Conservation (phyloP, 2,888 invertebrate genomes). For the Junonia oenone region DNA sequence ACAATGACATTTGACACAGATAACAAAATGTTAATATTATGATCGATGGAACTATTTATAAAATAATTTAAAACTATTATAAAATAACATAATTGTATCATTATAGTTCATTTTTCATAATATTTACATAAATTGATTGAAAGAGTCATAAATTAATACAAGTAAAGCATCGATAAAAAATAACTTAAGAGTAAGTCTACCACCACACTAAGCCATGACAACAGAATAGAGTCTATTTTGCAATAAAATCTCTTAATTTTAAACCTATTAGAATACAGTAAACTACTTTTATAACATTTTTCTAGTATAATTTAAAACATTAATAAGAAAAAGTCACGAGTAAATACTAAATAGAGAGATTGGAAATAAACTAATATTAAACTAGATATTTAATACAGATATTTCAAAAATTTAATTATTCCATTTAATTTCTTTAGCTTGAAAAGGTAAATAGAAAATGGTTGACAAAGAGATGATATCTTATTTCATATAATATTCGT, state of each 20-base stretch:
- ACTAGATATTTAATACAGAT: neutral
- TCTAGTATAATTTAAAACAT: neutral
- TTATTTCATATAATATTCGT: neutral
- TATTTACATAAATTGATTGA: slow-evolving; percentile 22
- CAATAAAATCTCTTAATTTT: neutral
- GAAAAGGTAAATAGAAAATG: neutral
- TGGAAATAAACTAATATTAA: neutral
- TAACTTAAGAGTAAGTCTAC: slow-evolving; percentile 11
- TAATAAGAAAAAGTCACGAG: neutral
- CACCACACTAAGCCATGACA: slow-evolving; percentile 23
- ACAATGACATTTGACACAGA: slow-evolving; percentile 27
- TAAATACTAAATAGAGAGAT: neutral
- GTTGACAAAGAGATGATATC: neutral
- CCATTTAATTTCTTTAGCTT: neutral
- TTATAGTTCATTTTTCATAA: slow-evolving; percentile 16
- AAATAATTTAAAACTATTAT: neutral
- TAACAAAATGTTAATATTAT: slow-evolving; percentile 25
- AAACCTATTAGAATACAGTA: neutral
- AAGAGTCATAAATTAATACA: slow-evolving; percentile 19
- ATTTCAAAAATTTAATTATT: neutral
- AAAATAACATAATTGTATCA: neutral
- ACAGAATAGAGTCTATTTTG: neutral
- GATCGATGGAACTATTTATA: slow-evolving; percentile 10
- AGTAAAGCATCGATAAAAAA: slow-evolving; percentile 16
- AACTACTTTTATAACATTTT: neutral